A percentile compares a stretch with the other conserved stretches of the same genome.
Conservation (phyloP, 2,797 vertebrate genomes). For the Urophycis tenuis region DNA sequence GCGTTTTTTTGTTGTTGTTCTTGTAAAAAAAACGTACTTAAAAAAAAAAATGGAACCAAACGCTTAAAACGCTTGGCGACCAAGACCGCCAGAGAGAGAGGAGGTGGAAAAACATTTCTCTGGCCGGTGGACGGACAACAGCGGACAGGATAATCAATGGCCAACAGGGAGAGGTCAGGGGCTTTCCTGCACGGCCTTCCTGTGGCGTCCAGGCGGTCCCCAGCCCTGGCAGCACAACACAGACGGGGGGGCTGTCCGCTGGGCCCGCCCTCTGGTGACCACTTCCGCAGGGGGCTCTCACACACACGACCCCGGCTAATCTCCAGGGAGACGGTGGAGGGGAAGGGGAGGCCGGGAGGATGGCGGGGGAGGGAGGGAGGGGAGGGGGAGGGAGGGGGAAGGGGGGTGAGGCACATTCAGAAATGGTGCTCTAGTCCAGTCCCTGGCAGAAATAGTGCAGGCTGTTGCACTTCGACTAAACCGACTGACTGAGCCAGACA, state of each 20-base stretch:
- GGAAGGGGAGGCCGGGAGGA: background rate
- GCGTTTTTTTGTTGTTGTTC: too few relatives aligned
- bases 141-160: constrained; percentile 18
- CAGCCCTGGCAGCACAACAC: constrained; percentile 10
- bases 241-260: constrained; percentile 20
- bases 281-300: constrained; percentile 12
- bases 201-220: constrained; percentile 9
- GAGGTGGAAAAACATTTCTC: constrained; percentile 5
- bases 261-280: constrained; percentile 23
- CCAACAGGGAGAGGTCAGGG: background rate
- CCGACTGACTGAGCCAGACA: background rate
- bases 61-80: background rate
- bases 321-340: background rate
- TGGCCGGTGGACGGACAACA: constrained; percentile 1
- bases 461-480: background rate
- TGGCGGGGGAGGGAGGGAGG: background rate
- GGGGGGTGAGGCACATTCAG: background rate
- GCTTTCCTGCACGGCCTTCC: constrained; percentile 9
- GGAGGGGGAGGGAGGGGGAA: background rate
- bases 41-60: background rate
- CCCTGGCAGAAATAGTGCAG: background rate
- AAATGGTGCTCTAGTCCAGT: background rate
- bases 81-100: background rate
- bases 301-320: constrained; percentile 3
- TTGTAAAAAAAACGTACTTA: too few relatives aligned